Base-by-base conservation (phyloP, 2,113 vertebrate genomes). In the Fulmarus glacialis region DNA sequence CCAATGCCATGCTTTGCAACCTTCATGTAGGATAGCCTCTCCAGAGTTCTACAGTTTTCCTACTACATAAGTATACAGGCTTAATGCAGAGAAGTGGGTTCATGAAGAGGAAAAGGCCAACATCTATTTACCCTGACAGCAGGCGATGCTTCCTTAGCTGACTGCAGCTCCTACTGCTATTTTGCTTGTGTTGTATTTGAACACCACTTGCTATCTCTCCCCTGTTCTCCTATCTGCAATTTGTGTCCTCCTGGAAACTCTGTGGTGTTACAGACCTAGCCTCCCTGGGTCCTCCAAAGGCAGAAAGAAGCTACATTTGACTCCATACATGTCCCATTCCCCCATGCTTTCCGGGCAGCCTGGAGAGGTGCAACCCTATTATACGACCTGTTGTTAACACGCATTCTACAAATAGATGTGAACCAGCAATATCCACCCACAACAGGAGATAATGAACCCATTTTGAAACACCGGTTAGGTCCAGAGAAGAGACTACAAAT, bases 381-480 rank as follows among this genome's bases (percentile, higher is more conserved):
- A 38, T 4, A 68, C 0, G 6, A 70, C 11, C 53, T 64, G 12
- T 23, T 77, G 38, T 68, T 67, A 55, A 32, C 24, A 23, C 2
- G 21, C 0, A 2, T n/a, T 62, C 36, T 58, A 55, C 45, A 75
- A 67, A 71, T 0, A 23, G 19, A 53, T n/a, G 42, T 15, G 15
- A 83, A n/a, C 16, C 42, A 72, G 23, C 34, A 75, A 6, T 60
- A 72, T 43, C 38, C 42, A 26, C 36, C 34, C 34, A 29, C 9
- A 71, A 38, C 36, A 63, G 23, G 19, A 84, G 64, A 55, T 14
- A 43, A 43, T 0, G 24, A 89, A 38, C 2, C 5, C 21, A 47
- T 48, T 89, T 67, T 73, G 38, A 93, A 90, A 56, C 9, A 71
- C 15, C 10, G 62, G 12, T 22, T 27, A 34, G 3, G 8, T 75